Base-by-base conservation (phyloP, 1,140 invertebrate genomes). In the Platyura marginata region DNA sequence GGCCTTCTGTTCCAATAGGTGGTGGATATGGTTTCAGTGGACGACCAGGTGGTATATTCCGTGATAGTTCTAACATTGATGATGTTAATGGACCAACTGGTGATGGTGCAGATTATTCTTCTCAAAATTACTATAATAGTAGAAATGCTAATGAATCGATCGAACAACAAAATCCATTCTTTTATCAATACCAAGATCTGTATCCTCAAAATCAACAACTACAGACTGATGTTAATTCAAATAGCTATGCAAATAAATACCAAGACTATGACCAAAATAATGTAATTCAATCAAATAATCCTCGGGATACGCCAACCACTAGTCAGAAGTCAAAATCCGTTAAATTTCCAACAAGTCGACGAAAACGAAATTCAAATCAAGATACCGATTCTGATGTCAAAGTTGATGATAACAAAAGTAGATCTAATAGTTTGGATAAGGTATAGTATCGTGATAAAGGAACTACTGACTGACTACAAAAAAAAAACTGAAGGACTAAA, bases 321-420 rank as follows among this genome's bases (percentile, higher is more conserved):
- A 47, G 58, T 34, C 63, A 57, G 44, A 55, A 59, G 40, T 60
- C 58, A 47, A 59, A 63, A 54, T 57, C 57, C 45, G 49, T 73
- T 36, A 61, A 64, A 50, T 73, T 73, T 55, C 71, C 70, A 38
- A 56, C 61, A 20, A 67, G 65, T 52, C 66, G 69, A 50, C 62
- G 56, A 41, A 49, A 59, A 42, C 51, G 63, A 33, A 62, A 59
- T 43, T 43, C 56, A 25, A 32, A 49, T 23, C 45, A 53, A 23
- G 45, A 46, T 35, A 42, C 53, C 36, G 49, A 47, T 23, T 18
- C 18, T 9, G 19, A 21, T 20, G 15, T 32, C 3, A 21, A 42
- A 42, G 4, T 15, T 40, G 19, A 22, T 18, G 21, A 8, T 8
- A 6, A 29, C 6, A 29, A 36, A 36, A 16, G 16, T 9, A 40